Conservation (phyloP, 1,140 invertebrate genomes). For the Zaprionus camerounensis region DNA sequence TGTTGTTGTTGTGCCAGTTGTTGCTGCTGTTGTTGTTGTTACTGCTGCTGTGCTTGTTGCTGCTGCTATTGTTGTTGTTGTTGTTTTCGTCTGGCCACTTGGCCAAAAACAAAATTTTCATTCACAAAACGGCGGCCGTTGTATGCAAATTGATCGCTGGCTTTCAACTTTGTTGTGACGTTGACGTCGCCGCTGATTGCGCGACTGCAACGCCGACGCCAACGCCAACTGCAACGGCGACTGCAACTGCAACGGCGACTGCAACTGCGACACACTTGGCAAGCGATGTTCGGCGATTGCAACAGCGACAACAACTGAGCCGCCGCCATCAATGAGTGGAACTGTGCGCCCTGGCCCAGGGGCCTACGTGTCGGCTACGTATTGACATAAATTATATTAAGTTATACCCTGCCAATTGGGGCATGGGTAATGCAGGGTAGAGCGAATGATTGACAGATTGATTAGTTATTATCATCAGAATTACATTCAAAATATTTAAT, state of each 20-base stretch:
- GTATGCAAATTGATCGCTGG: constrained; percentile 75
- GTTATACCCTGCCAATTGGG: constrained; percentile 37
- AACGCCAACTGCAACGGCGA: constrained; percentile 33
- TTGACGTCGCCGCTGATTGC: constrained; percentile 7
- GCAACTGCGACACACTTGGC: constrained; percentile 70
- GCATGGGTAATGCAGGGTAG: background rate
- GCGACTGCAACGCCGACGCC: constrained; percentile 38
- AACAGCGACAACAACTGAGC: constrained; percentile 59
- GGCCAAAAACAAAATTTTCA: constrained; percentile 66
- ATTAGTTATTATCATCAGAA: background rate
- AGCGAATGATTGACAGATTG: background rate
- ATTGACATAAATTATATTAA: constrained; percentile 69
- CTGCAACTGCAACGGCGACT: background rate
- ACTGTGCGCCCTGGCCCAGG: constrained; percentile 60
- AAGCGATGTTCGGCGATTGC: constrained; percentile 75
- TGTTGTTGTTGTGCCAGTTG: constrained; percentile 47
- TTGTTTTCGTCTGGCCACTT: constrained; percentile 17
- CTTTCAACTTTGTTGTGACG: constrained; percentile 55
- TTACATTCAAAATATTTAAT: background rate
- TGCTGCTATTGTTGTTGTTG: constrained; percentile 26
- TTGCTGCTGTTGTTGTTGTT: constrained; percentile 37
- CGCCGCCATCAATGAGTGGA: constrained; percentile 64
- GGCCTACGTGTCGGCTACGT: constrained; percentile 68
- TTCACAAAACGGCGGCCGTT: constrained; percentile 79
- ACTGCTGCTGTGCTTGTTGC: background rate